Percentiles rank a stretch among this genome's conserved stretches.
Conservation (phyloP, 2,113 vertebrate genomes). For the Ochotona princeps region DNA sequence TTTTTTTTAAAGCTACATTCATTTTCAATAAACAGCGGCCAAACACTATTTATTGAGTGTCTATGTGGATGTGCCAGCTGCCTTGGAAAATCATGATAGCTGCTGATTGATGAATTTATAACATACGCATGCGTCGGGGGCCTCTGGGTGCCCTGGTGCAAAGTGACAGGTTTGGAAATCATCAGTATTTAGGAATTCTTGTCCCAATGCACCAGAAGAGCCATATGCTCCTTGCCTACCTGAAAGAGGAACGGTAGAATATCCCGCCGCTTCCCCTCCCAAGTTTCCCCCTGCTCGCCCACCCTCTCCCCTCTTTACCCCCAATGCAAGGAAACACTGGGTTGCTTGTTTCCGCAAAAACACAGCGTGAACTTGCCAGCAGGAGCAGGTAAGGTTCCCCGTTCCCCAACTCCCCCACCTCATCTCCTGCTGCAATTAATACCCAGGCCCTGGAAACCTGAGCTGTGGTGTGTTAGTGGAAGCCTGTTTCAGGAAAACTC, state of each 20-base stretch:
- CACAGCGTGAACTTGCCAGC: slow-evolving; percentile 40
- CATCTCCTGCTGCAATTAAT: slow-evolving; percentile 63
- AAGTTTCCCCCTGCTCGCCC: fast-evolving
- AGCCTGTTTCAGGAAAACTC: slow-evolving; percentile 63
- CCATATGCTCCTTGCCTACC: slow-evolving; percentile 27
- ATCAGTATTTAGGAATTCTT: slow-evolving; percentile 40
- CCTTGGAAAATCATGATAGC: not conserved
- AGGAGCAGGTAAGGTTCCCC: slow-evolving; percentile 48
- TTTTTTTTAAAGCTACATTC: not conserved
- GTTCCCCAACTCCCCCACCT: not conserved
- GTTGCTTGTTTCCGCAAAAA: slow-evolving; percentile 66
- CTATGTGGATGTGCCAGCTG: not conserved
- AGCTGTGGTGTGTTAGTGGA: slow-evolving; percentile 23
- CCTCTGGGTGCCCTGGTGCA: not conserved
- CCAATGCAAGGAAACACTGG: slow-evolving; percentile 22
- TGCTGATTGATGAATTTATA: slow-evolving; percentile 22
- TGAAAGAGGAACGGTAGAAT: not conserved
- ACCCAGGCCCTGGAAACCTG: slow-evolving; percentile 56
- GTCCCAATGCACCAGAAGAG: not conserved
- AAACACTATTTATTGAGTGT: not conserved
- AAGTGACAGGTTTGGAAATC: slow-evolving; percentile 32
- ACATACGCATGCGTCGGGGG: not conserved
- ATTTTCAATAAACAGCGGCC: not conserved
- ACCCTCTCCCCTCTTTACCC: slow-evolving; percentile 20
- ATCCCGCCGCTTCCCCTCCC: not conserved